A percentile compares a stretch with the other conserved stretches of the same genome.
Evolutionary conservation across 2,888 invertebrate genomes (phyloP).

Genomic region (Epiperipatus broadwayi): DNA sequence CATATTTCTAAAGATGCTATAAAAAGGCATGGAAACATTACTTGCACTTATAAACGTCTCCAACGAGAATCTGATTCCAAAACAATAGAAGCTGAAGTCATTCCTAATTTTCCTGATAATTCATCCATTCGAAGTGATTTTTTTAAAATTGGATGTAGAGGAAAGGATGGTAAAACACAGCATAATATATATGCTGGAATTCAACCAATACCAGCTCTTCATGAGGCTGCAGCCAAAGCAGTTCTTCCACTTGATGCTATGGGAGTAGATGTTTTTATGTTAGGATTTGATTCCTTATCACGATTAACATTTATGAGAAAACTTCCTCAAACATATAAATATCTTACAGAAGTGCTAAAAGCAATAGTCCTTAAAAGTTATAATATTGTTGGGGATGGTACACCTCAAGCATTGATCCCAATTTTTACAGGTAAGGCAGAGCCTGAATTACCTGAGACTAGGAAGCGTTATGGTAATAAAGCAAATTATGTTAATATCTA

Average conservation of each 20-base stretch:
- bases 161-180: constrained; percentile 35
- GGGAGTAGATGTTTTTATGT: constrained; percentile 52
- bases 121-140: constrained; percentile 22
- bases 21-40: constrained; percentile 28
- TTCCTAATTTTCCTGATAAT: constrained; percentile 20
- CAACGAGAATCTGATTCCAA: constrained; percentile 19
- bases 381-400: constrained; percentile 28
- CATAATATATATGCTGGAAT: constrained; percentile 45
- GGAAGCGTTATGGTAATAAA: constrained; percentile 42
- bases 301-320: constrained; percentile 57
- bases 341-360: constrained; percentile 40
- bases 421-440: constrained; percentile 59
- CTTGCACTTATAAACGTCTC: constrained; percentile 38
- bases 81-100: constrained; percentile 18
- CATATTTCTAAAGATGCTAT: constrained; percentile 35
- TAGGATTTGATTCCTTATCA: constrained; percentile 74
- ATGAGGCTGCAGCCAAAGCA: constrained; percentile 30
- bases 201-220: constrained; percentile 30
- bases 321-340: constrained; percentile 51
- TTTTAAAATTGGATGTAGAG: constrained; percentile 23
- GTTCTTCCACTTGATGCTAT: constrained; percentile 32
- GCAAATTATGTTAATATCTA: constrained; percentile 50
- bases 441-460: constrained; percentile 65
- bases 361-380: constrained; percentile 43
- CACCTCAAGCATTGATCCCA: constrained; percentile 50